Conservation (phyloP, 2,113 vertebrate genomes). For the Sinocyclocheilus anshuiensis region DNA sequence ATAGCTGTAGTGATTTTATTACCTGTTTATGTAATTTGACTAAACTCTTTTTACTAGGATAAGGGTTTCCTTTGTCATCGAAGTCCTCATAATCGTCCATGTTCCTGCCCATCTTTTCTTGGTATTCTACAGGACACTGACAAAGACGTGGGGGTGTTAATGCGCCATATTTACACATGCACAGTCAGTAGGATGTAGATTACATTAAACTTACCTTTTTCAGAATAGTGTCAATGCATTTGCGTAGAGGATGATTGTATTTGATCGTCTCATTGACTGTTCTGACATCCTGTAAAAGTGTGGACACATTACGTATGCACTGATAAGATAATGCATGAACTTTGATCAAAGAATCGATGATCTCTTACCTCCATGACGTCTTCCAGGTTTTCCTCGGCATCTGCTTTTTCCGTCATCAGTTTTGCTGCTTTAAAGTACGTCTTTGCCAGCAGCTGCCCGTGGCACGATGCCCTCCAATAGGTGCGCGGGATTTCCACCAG, state of each 20-base stretch:
- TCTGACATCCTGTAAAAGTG: conserved; percentile 80
- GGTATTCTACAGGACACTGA: conserved; percentile 87
- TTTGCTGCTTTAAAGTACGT: conserved; percentile 92
- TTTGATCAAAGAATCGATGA: background rate
- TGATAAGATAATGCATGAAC: background rate
- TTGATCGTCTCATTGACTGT: conserved; percentile 82
- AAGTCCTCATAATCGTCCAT: conserved; percentile 88
- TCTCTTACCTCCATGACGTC: conserved; percentile 88
- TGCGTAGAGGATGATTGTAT: conserved; percentile 84
- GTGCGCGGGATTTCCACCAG: conserved; percentile 94
- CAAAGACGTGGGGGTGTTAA: conserved; percentile 3
- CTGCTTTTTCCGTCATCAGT: conserved; percentile 88
- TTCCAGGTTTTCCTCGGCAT: conserved; percentile 87
- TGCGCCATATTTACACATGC: background rate
- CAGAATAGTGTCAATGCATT: conserved; percentile 90
- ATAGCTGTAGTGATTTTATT: conserved; percentile 13
- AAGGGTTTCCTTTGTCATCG: conserved; percentile 79
- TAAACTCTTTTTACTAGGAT: conserved; percentile 82
- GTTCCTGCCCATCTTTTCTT: conserved; percentile 86
- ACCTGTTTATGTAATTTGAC: conserved; percentile 91
- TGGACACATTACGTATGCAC: background rate
- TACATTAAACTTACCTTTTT: conserved; percentile 79
- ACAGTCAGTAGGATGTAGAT: background rate
- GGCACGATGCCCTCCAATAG: conserved; percentile 87
- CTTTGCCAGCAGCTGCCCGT: conserved; percentile 83